Evolutionary conservation across 2,797 vertebrate species (phyloP), one percentile per base, ranked within the genome.

Genomic region (Chanos chanos): DNA sequence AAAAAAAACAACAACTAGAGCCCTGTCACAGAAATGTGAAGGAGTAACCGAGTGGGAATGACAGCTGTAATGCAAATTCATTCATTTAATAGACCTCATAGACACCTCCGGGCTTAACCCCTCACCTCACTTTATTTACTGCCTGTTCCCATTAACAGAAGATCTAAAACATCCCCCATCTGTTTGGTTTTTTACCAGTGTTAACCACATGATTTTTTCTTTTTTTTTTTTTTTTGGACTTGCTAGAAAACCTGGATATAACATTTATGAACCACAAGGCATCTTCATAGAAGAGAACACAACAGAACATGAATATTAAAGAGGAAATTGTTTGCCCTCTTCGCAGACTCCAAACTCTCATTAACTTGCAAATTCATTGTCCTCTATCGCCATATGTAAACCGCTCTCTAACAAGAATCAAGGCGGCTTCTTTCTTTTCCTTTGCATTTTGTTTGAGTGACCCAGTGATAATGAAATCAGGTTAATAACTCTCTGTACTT

Each of bases 331-430:
- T 83, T 80, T 83, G 81, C 77, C 78, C 80, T 82, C 72, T 76
- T 78, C 72, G 66, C 75, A 73, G 72, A 70, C 80, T 80, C 73
- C 73, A 67, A 81, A 73, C 61, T 81, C 76, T 86, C 83, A 88
- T 87, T 89, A 85, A 85, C 79, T 87, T 88, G 81, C 81, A 85
- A 79, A 87, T 88, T 74, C 60, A 70, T 71, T 77, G 37, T 62
- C 75, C 66, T 75, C 73, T 68, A 71, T 79, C 77, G 72, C 70
- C 19, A 51, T 74, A 77, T 76, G 71, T 82, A 78, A 82, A 82
- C 74, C 68, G 66, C 77, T 74, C 45, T 63, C 62, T 54, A 72
- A 75, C 67, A 33, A 60, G 70, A 73, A 64, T 61, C 60, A 73
- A 60, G 73, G 71, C 68, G 74, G 76, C 69, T 75, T 36, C 51